Evolutionary conservation across 2,888 invertebrate species (phyloP).

Genomic region (Lepidonotus clava): DNA sequence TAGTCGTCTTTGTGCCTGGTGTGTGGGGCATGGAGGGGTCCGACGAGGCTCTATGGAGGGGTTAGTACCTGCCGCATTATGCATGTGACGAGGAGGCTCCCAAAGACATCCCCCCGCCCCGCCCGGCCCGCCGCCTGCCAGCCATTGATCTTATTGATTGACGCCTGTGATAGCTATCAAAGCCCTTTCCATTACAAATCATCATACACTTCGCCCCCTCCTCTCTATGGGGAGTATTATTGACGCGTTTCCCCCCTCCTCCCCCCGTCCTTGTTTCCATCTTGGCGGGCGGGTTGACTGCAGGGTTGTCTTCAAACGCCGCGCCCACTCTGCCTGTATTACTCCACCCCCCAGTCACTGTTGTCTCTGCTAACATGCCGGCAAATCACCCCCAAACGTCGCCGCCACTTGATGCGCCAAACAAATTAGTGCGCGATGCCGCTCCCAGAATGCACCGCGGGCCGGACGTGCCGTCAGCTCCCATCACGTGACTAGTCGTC

Average conservation of each 20-base stretch:
- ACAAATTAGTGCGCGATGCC: slow-evolving; percentile 48
- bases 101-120: neutral
- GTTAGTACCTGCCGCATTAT: neutral
- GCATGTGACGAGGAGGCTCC: neutral
- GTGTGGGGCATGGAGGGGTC: no score
- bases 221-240: no score
- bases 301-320: slow-evolving; percentile 24
- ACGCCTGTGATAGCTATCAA: slow-evolving; percentile 29
- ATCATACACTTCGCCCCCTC: slow-evolving; percentile 33
- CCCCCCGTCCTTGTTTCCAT: neutral
- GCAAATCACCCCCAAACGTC: slow-evolving; percentile 36
- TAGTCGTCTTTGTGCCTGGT: neutral
- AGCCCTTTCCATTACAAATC: slow-evolving; percentile 33
- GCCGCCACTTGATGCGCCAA: slow-evolving; percentile 47
- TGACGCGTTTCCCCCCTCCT: neutral
- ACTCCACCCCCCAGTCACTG: neutral
- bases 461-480: slow-evolving; percentile 30
- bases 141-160: slow-evolving; percentile 42
- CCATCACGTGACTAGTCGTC: slow-evolving; percentile 41
- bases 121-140: neutral
- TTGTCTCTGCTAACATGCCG: slow-evolving; percentile 38
- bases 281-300: no score
- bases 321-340: neutral
- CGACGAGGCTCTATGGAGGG: no score
- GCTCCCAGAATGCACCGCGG: slow-evolving; percentile 14